Conservation (phyloP, 2,888 invertebrate species). For the Phanerotoma sp. region DNA sequence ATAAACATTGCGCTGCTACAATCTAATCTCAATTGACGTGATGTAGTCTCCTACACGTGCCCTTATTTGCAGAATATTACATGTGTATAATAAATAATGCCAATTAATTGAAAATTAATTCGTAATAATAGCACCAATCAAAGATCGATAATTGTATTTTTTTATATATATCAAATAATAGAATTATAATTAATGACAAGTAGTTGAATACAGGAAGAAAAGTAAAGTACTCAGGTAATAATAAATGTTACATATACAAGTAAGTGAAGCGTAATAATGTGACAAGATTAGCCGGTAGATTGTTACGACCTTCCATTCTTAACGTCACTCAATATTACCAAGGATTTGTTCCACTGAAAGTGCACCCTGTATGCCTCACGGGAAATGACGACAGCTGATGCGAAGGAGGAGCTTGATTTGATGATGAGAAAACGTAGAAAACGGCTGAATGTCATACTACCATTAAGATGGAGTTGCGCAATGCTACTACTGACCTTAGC, state of each 20-base stretch:
- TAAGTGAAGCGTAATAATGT: slow-evolving; percentile 13
- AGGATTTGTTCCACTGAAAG: background rate
- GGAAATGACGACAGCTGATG: slow-evolving; percentile 12
- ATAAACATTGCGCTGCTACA: background rate
- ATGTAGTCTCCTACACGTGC: slow-evolving; percentile 3
- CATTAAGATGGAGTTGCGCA: slow-evolving; percentile 11
- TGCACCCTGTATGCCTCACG: background rate
- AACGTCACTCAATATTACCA: slow-evolving; percentile 2
- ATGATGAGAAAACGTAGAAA: slow-evolving; percentile 18
- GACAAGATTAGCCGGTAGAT: slow-evolving; percentile 19
- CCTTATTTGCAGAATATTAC: slow-evolving; percentile 3
- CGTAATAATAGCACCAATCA: background rate
- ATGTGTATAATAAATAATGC: slow-evolving; percentile 8
- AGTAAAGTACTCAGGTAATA: background rate
- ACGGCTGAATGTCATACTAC: background rate
- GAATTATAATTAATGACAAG: background rate
- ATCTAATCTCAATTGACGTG: background rate
- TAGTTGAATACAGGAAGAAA: background rate
- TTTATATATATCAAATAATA: background rate
- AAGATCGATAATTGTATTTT: background rate
- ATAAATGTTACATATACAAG: background rate
- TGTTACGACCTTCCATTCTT: slow-evolving; percentile 18
- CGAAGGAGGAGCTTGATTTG: slow-evolving; percentile 1
- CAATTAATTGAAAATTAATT: background rate
- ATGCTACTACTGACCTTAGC: background rate